Conservation (phyloP, 2,888 invertebrate genomes). For the Carcina quercana region DNA sequence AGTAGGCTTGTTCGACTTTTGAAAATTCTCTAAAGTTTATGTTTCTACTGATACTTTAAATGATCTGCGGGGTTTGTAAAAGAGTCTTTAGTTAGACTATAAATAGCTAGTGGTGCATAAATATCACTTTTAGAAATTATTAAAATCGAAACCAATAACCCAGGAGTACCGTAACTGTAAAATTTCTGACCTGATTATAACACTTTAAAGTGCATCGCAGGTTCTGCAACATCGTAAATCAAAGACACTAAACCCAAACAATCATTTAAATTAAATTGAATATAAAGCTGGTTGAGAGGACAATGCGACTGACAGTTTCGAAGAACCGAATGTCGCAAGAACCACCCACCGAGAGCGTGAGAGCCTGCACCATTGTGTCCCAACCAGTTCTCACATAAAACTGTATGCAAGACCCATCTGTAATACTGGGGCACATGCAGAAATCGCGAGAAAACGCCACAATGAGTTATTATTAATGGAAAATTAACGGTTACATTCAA, state of each 20-base stretch:
- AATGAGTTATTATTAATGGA: constrained; percentile 24
- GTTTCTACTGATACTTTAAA: constrained; percentile 26
- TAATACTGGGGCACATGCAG: constrained; percentile 48
- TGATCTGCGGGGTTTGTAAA: no score
- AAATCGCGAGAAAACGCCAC: constrained; percentile 44
- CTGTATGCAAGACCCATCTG: constrained; percentile 47
- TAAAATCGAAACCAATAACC: no score
- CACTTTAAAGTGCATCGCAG: no score
- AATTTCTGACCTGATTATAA: no score
- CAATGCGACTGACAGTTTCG: neutral
- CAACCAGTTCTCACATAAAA: constrained; percentile 55
- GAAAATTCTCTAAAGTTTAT: constrained; percentile 15
- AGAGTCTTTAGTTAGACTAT: no score
- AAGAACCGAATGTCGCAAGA: constrained; percentile 51
- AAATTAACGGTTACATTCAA: constrained; percentile 11
- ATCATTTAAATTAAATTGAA: neutral
- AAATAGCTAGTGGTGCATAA: no score
- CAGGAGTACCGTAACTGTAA: no score
- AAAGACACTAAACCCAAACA: neutral
- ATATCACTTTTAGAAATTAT: no score
- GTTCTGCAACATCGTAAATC: no score
- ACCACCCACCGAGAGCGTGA: constrained; percentile 57
- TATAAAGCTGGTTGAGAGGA: neutral
- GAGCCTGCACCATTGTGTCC: constrained; percentile 47
- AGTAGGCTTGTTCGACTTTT: constrained; percentile 21